Evolutionary conservation across 2,797 vertebrate genomes (phyloP), one percentile per base, ranked within the genome.

Genomic region (Epinephelus awoara): DNA sequence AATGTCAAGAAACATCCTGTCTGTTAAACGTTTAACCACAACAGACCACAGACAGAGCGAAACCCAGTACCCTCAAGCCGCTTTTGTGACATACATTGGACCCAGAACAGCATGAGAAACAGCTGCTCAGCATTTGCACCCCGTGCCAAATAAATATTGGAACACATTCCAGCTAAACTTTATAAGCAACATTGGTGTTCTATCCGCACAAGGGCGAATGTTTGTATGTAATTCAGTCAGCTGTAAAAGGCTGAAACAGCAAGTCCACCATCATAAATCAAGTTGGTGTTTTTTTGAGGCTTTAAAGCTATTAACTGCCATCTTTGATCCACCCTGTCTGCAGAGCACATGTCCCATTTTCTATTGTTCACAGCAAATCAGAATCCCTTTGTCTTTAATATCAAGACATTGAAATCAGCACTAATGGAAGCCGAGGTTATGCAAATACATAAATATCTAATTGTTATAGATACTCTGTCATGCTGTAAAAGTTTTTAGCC

Each of bases 241-340:
- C 75, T 88, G 77, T 65, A 80, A 76, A 84, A 74, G 51, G 67
- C 81, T 86, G 79, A 88, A 88, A 75, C 72, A 50, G 58, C 68
- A 80, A 79, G 18, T 80, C 81, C 34, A 14, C 62, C 62, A 72
- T 87, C 80, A 67, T 91, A 87, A 89, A 91, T 93, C 88, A 85
- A 61, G 61, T 75, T 69, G 27, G 29, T 57, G 75, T 64, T 69
- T 74, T 74, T 82, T 79, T 65, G 50, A 81, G 69, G 58, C 46
- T 71, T 84, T 78, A 54, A 68, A 70, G 54, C 56, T 5, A 67
- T 79, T 68, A 64, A 51, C 67, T 64, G 61, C 56, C 57, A 67
- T 79, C 90, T 92, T 93, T 92, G 89, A 92, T 91, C 91, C 69
- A n/a, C 86, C 63, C 77, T 23, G 79, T 86, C 89, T 92, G 88